A percentile compares a stretch with the other conserved stretches of the same genome.
These are phyloP conservation scores for Machimus atricapillus DNA, from an alignment of 2,888 invertebrate genomes.

Conservation along the genomic window DNA sequence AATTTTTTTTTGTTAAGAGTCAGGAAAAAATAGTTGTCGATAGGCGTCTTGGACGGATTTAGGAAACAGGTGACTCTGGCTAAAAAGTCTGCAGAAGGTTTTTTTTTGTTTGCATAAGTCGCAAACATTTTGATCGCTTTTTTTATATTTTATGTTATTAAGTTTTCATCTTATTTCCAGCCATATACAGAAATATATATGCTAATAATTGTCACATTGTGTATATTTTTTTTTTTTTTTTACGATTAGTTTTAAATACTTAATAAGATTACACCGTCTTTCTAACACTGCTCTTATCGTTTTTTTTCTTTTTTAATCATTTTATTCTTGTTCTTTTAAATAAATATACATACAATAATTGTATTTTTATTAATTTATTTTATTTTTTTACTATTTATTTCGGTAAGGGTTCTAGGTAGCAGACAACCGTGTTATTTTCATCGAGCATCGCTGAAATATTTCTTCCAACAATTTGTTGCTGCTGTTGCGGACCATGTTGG, in stretches of 20 bases:
- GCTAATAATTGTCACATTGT: constrained; percentile 33
- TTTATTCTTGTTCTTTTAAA: not conserved
- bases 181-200: not conserved
- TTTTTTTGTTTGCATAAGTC: not conserved
- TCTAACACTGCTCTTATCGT: not conserved
- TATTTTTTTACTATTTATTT: constrained; percentile 52
- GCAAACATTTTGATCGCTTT: not conserved
- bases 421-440: constrained; percentile 84
- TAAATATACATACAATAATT: not conserved
- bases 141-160: not conserved
- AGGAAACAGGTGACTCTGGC: constrained; percentile 28
- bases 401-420: constrained; percentile 76
- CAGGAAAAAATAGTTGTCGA: constrained; percentile 14
- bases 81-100: constrained; percentile 5
- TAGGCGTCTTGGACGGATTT: constrained; percentile 37
- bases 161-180: not conserved
- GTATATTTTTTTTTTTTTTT: not conserved
- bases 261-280: not conserved
- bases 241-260: constrained; percentile 29
- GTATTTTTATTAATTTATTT: too few relatives aligned
- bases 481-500: constrained; percentile 39
- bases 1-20: not conserved
- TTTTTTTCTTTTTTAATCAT: not conserved
- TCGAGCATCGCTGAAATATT: constrained; percentile 77
- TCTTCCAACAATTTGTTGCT: constrained; percentile 54